A percentile compares a stretch with the other conserved stretches of the same genome.
These are phyloP conservation scores for Athetis lepigone DNA, from an alignment of 2,888 invertebrate species.

Conservation along the genomic window DNA sequence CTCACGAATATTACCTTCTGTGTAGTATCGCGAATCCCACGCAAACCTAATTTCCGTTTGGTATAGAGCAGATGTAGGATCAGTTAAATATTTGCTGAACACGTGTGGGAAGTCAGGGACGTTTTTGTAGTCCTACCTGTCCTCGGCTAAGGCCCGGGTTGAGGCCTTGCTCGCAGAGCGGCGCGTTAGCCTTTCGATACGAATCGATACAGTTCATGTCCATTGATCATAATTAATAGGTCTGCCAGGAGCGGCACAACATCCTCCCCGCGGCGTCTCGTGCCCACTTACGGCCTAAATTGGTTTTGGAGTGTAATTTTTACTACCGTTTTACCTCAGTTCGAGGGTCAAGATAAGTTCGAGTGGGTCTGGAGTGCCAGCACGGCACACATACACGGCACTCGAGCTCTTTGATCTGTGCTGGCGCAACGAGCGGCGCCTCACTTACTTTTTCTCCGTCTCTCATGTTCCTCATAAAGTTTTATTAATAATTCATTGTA, in stretches of 20 bases:
- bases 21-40: conserved; percentile 85
- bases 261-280: conserved; percentile 74
- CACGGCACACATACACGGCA: conserved; percentile 71
- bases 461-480: conserved; percentile 76
- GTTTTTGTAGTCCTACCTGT: conserved; percentile 75
- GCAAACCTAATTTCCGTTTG: conserved; percentile 81
- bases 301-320: conserved; percentile 86
- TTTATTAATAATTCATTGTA: conserved; percentile 76
- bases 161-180: conserved; percentile 80
- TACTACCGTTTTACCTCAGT: conserved; percentile 86
- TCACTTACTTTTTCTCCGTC: conserved; percentile 64
- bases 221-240: conserved; percentile 87
- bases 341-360: conserved; percentile 86
- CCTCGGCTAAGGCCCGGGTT: conserved; percentile 67
- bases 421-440: conserved; percentile 69
- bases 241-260: conserved; percentile 69
- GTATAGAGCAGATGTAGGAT: conserved; percentile 80
- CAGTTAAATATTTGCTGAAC: conserved; percentile 78
- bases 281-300: conserved; percentile 79
- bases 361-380: conserved; percentile 79
- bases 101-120: conserved; percentile 75
- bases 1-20: conserved; percentile 88
- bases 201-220: conserved; percentile 83
- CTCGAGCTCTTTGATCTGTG: conserved; percentile 84
- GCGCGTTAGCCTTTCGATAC: conserved; percentile 79